Evolutionary conservation across 1,140 invertebrate species (phyloP).

Genomic region (Zeugodacus cucurbitae): DNA sequence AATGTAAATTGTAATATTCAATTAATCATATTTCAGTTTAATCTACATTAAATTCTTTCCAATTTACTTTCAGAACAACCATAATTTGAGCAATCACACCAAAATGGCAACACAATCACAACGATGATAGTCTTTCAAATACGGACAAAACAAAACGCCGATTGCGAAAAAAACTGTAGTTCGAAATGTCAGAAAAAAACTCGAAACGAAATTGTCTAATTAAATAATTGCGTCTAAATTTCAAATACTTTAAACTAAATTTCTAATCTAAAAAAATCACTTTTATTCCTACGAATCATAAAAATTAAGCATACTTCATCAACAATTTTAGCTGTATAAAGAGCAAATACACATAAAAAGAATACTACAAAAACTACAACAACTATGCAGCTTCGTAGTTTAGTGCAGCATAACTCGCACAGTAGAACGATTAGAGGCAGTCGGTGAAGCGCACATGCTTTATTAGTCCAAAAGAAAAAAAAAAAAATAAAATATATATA

Average conservation of each 20-base stretch:
- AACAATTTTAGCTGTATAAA: neutral
- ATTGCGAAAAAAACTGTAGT: neutral
- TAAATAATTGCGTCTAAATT: too few species aligned
- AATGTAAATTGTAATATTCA: too few species aligned
- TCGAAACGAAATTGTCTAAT: neutral
- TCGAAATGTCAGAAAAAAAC: neutral
- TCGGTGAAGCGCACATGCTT: neutral
- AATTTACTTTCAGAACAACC: neutral
- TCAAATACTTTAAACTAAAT: neutral
- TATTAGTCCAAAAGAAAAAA: neutral
- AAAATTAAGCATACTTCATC: neutral
- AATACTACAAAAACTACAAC: neutral
- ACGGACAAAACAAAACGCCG: neutral
- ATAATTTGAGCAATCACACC: neutral
- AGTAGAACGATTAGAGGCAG: slow-evolving; percentile 13
- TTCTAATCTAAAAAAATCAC: neutral
- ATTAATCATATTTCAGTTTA: too few species aligned
- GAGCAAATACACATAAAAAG: neutral
- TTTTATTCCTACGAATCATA: neutral
- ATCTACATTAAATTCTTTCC: neutral
- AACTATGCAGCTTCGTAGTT: slow-evolving; percentile 21
- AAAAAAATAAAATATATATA: neutral
- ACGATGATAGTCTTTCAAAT: neutral
- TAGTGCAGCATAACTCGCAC: slow-evolving; percentile 23
- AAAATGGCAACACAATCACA: neutral